Base-by-base conservation (phyloP, 2,113 vertebrate genomes). In the Oryzias melastigma region DNA sequence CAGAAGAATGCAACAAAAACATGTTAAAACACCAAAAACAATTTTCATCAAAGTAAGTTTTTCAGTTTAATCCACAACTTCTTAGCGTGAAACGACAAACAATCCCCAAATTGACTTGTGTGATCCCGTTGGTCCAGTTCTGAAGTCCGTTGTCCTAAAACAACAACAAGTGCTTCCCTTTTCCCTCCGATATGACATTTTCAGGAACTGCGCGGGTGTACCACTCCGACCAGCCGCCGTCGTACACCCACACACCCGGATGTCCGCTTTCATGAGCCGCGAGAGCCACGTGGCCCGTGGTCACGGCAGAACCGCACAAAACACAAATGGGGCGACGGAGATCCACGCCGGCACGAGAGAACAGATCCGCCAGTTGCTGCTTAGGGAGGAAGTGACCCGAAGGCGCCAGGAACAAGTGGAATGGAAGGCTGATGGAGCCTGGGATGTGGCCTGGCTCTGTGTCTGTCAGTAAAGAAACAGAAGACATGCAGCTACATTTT, bases 141-240 rank as follows among this genome's bases (percentile, higher is more conserved):
- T 7, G 10, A 35, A 35, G 19, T 58, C 29, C 41, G 6, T 41
- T 22, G 16, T 40, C 4, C 46, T 18, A 59, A 47, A n/a, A 24
- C 27, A 58, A 20, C 89, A 87, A 95, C 65, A 88, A 35, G 0
- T 85, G 93, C 81, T 97, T 98, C 10, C 95, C 94, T 14, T 83
- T 89, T 51, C 93, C 93, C 64, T 95, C 93, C 0, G 95, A 96
- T 71, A 97, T 87, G 56, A 98, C 64, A 1, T 94, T 66, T 53
- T 95, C 93, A 0, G 95, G 95, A 17, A 63, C 73, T 1, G 94
- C 93, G 0, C 95, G 86, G 82, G 93, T 92, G 81, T 92, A 97
- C 95, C 95, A 97, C 81, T 97, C 95, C 3, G 93, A 92, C 96
- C 95, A 98, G 22, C 93, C 91, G 0, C 96, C 95, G 0, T 98